Percentiles rank a stretch among this genome's conserved stretches.
Evolutionary conservation across 2,113 vertebrate species (phyloP).

Genomic region (Excalfactoria chinensis): DNA sequence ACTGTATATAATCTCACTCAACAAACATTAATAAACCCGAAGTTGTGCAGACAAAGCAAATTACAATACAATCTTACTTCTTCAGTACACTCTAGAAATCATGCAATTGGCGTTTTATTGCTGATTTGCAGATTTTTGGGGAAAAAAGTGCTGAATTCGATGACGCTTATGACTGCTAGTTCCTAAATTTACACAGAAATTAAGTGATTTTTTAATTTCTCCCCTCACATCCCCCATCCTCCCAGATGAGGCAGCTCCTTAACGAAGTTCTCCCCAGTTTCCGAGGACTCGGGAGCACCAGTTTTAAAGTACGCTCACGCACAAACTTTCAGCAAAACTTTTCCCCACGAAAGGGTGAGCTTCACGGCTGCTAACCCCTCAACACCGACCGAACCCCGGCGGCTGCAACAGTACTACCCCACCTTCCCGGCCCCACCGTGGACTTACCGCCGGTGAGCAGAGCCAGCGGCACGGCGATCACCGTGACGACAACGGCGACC

Average conservation of each 20-base stretch:
- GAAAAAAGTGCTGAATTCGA: not conserved
- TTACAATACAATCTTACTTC: not conserved
- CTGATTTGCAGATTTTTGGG: not conserved
- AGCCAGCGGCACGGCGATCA: constrained; percentile 74
- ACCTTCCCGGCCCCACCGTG: not conserved
- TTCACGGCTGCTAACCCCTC: not conserved
- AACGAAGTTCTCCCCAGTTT: fast-evolving
- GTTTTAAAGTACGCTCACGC: not conserved
- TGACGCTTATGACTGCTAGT: not conserved
- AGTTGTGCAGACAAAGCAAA: not conserved
- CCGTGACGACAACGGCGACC: constrained; percentile 45
- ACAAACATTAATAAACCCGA: not conserved
- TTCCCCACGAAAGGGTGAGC: fast-evolving
- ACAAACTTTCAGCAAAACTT: not conserved
- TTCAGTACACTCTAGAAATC: not conserved
- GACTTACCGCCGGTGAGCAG: constrained; percentile 75
- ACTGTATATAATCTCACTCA: not conserved
- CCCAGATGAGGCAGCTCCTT: not conserved
- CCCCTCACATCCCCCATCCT: fast-evolving
- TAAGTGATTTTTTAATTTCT: not conserved
- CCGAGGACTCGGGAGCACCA: not conserved
- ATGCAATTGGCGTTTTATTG: not conserved
- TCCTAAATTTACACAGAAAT: not conserved
- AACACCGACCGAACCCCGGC: not conserved
- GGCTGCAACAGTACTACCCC: too few species aligned